These are phyloP conservation scores for Ceyx erithaca DNA, from an alignment of 2,797 vertebrate species.

Conservation along the genomic window DNA sequence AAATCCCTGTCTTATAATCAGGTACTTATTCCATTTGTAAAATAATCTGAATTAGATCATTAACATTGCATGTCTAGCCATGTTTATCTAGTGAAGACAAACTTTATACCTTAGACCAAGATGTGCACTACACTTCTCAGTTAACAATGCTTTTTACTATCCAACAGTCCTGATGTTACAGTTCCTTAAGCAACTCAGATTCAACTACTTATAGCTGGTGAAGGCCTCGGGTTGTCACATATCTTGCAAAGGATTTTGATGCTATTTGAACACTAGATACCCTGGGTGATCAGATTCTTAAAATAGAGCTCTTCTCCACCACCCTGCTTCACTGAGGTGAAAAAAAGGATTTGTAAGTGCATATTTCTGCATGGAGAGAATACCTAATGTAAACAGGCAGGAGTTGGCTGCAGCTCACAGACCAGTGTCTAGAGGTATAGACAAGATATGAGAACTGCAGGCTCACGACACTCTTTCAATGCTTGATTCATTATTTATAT, in stretches of 20 bases:
- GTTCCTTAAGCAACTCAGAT: not conserved
- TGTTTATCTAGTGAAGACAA: not conserved
- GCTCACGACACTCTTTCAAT: not conserved
- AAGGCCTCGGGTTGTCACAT: not conserved
- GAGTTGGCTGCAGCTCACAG: not conserved
- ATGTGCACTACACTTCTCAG: not conserved
- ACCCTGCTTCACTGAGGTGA: not conserved
- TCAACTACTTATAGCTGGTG: not conserved
- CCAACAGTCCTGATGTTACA: not conserved
- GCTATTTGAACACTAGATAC: not conserved
- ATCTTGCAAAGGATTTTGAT: not conserved
- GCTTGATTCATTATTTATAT: slow-evolving; percentile 31
- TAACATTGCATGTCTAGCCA: not conserved
- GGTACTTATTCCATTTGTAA: not conserved
- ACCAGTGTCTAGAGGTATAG: not conserved
- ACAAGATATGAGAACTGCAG: not conserved
- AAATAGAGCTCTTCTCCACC: not conserved
- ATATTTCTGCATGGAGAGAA: not conserved
- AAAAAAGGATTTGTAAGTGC: not conserved
- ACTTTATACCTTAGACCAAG: not conserved
- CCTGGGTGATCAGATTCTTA: not conserved
- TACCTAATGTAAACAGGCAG: not conserved
- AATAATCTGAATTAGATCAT: not conserved
- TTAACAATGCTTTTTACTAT: not conserved
- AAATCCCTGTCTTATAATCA: not conserved